Base-by-base conservation (phyloP, 2,797 vertebrate species). In the Spizella passerina region DNA sequence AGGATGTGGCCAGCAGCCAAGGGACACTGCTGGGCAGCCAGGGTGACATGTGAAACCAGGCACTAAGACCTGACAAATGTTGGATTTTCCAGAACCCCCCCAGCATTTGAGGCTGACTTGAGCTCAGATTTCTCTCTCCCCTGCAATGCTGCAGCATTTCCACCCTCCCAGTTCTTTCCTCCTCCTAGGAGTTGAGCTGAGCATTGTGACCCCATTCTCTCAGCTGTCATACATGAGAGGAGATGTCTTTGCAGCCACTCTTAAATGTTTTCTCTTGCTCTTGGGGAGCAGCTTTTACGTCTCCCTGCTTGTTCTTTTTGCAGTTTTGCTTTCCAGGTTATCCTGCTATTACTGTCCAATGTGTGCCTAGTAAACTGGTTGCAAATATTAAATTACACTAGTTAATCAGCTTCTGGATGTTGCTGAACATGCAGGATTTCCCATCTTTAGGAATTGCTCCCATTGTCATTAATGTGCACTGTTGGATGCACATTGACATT, bases 1-100 rank as follows among this genome's bases (percentile, higher is more conserved):
- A 84, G 86, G 96, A 97, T 96, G 77, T 98, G 96, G 96, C 92
- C 2, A 36, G 75, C 79, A 97, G 97, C 95, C 96, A 97, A 96
- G 68, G 84, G 73, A 89, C 82, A 10, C 63, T 50, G 44, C 68
- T 6, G 39, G 87, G 73, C 56, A 95, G 71, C 92, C 69, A 3
- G 41, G 77, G 63, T 66, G 88, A 52, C 36, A 23, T 21, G 15
- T 88, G 84, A 95, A 90, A 84, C 41, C 59, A 60, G n/a, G n/a
- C 85, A 84, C 90, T 88, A 68, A 92, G 93, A 87, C 84, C 75
- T 93, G 68, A 76, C 94, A 95, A 83, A 83, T 70, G 94, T 95
- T 97, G 93, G 85, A 60, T 95, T 94, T 97, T 95, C 77, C 85
- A 94, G 66, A 39, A 5, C 36, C 44, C 72, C 75, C 38, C 24